Base-by-base conservation (phyloP, 2,888 invertebrate species). In the Horisme vitalbata region DNA sequence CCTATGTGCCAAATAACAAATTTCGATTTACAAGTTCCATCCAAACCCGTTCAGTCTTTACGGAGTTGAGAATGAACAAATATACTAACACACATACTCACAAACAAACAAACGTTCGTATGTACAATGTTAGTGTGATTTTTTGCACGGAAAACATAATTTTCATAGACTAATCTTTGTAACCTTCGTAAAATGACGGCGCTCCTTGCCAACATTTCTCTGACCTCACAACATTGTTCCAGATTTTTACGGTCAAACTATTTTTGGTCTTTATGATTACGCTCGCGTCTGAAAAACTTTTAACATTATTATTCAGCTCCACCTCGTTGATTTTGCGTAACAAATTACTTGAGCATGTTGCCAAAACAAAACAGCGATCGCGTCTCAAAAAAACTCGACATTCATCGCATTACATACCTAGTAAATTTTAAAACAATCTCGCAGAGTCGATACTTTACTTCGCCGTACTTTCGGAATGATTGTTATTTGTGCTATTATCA, bases 121-220 rank as follows among this genome's bases (percentile, higher is more conserved):
- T 57, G 58, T n/a, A n/a, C 65, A 52, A 52, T 51, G 61, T 62
- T 68, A 61, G 60, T 63, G 63, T 46, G 61, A 55, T 48, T 50
- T 54, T 57, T 66, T 61, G 61, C 63, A 65, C 50, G 41, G 59
- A 61, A 60, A 66, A 70, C 62, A 71, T 68, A 52, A 66, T 68
- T 63, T 61, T 67, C 6, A n/a, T n/a, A n/a, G n/a, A 71, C 69
- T 37, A 64, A 55, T 73, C 31, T 36, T 34, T 12, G 34, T 44
- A 36, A 35, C 56, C 60, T 67, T 55, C 57, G 68, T 18, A 23
- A 70, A 66, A 65, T 66, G 74, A 57, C 59, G 44, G 56, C 58
- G 55, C 30, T 61, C 59, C 70, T 76, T 83, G 88, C 88, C 87
- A 87, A 86, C 69, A 83, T 85, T 82, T 83, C 76, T 78, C 6